Evolutionary conservation across 2,113 vertebrate genomes (phyloP).

Genomic region (Pogona vitticeps): DNA sequence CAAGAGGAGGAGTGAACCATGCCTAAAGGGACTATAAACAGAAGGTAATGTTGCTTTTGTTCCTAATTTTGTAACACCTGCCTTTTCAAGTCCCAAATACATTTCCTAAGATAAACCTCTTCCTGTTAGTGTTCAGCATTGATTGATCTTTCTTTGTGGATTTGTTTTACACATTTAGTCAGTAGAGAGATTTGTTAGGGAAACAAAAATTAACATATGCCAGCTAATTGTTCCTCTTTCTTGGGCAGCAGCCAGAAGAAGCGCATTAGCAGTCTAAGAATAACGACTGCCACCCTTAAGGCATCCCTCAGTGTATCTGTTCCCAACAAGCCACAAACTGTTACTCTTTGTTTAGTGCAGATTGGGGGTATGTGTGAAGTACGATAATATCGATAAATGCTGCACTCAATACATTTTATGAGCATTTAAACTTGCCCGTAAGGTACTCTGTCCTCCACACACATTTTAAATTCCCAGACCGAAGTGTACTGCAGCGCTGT

Average conservation of each 20-base stretch:
- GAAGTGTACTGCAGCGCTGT: constrained; percentile 35
- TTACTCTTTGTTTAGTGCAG: constrained; percentile 87
- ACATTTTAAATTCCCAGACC: constrained; percentile 62
- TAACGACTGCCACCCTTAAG: constrained; percentile 87
- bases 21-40: constrained; percentile 66
- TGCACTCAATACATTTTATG: constrained; percentile 76
- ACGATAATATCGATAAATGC: constrained; percentile 82
- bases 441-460: constrained; percentile 45
- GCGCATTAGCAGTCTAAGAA: constrained; percentile 88
- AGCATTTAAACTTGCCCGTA: constrained; percentile 72
- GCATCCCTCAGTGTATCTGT: constrained; percentile 88
- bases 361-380: constrained; percentile 59
- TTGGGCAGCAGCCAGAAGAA: constrained; percentile 88
- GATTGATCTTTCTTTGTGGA: constrained; percentile 91
- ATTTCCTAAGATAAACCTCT: constrained; percentile 82
- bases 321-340: constrained; percentile 89
- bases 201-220: constrained; percentile 93
- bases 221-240: constrained; percentile 91
- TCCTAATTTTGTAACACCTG: constrained; percentile 80
- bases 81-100: constrained; percentile 81
- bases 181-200: constrained; percentile 90
- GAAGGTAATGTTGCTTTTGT: constrained; percentile 67
- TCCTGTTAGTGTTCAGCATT: constrained; percentile 85
- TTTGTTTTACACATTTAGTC: constrained; percentile 90
- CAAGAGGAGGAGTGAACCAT: constrained; percentile 3